These are phyloP conservation scores for Onchidella celtica DNA, from an alignment of 2,888 invertebrate species.

Conservation along the genomic window DNA sequence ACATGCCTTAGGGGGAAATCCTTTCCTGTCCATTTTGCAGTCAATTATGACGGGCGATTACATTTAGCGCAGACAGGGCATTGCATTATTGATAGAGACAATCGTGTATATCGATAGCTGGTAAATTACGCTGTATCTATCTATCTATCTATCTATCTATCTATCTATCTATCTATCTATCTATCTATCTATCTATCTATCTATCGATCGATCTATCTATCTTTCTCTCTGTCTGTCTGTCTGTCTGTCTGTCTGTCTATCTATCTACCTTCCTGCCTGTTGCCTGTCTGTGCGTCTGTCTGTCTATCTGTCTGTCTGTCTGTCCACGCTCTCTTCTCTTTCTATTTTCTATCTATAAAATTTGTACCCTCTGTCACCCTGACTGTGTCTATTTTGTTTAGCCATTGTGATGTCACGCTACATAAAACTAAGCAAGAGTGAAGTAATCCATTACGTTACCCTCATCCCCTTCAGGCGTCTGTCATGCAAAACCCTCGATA, in stretches of 20 bases:
- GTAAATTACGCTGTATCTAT: not conserved
- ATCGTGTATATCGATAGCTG: too few species aligned
- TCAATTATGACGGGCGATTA: too few species aligned
- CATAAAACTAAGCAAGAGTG: too few species aligned
- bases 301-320: not conserved
- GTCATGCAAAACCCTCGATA: too few species aligned
- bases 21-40: too few species aligned
- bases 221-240: slow-evolving; percentile 15
- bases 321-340: not conserved
- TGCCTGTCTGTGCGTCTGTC: not conserved
- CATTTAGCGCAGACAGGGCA: too few species aligned
- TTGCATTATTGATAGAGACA: too few species aligned
- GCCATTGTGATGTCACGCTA: too few species aligned
- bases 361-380: not conserved
- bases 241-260: not conserved
- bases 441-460: too few species aligned
- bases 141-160: not conserved
- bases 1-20: too few species aligned
- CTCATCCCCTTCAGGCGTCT: too few species aligned
- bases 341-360: not conserved
- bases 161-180: not conserved
- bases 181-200: slow-evolving; percentile 7
- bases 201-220: not conserved
- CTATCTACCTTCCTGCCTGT: not conserved
- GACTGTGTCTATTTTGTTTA: too few species aligned